A percentile compares a stretch with the other conserved stretches of the same genome.
Conservation (phyloP, 2,888 invertebrate genomes). For the Nemotelus pantherinus region DNA sequence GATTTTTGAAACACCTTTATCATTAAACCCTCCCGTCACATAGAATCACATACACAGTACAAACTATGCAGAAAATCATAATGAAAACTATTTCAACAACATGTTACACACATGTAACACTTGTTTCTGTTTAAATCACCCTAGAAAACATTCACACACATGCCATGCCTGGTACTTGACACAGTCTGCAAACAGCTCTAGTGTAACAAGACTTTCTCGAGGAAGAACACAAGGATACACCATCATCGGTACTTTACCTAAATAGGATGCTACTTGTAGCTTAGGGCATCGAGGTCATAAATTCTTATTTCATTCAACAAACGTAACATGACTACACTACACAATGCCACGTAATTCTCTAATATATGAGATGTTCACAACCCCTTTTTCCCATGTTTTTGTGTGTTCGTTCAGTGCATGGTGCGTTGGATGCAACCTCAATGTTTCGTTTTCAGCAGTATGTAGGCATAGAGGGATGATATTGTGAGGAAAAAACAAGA, state of each 20-base stretch:
- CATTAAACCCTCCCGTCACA: no score
- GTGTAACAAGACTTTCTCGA: no score
- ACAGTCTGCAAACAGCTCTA: no score
- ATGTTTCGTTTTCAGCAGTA: conserved; percentile 18
- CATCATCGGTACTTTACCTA: no score
- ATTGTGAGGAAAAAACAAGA: background rate
- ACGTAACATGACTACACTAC: background rate
- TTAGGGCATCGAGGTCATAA: conserved; percentile 35
- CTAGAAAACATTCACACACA: no score
- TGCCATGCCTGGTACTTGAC: no score
- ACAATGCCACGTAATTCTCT: background rate
- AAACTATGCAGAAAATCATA: background rate
- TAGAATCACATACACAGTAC: no score
- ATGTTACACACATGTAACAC: conserved; percentile 40
- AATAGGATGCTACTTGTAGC: no score
- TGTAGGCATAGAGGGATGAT: conserved; percentile 1
- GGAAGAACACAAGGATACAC: no score
- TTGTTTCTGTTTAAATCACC: conserved; percentile 24
- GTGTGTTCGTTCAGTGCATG: conserved; percentile 7
- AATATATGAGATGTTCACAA: background rate
- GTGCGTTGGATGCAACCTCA: conserved; percentile 17
- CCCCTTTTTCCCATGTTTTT: background rate
- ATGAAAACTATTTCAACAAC: conserved; percentile 36
- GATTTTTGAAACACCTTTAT: no score
- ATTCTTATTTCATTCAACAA: conserved; percentile 42